phyloP scores from a whole-genome alignment of 2,113 vertebrate genomes.

The Hippocampus barbouri region DNA sequence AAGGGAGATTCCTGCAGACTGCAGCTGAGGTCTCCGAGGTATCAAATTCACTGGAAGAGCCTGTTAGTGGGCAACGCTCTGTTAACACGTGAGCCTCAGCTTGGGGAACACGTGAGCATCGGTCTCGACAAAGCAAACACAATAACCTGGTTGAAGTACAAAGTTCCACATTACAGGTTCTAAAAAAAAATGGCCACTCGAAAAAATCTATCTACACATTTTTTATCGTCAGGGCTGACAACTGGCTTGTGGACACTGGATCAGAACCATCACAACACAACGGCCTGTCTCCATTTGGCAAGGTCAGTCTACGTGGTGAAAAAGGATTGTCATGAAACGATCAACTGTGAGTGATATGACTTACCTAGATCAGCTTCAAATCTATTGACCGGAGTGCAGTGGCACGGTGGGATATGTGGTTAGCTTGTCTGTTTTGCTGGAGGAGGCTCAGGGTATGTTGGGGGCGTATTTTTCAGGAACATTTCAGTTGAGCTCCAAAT shows the following conservation, averaged over 20 bases:
- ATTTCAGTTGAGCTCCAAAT: neutral
- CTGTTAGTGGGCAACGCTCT: neutral
- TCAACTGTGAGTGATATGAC: neutral
- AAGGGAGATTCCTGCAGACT: slow-evolving; percentile 41
- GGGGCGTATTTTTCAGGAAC: neutral
- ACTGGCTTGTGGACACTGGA: slow-evolving; percentile 84
- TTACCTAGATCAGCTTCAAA: neutral
- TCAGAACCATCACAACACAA: slow-evolving; percentile 61
- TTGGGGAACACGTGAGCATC: neutral
- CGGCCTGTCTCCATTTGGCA: slow-evolving; percentile 82
- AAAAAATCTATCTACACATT: neutral
- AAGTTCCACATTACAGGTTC: neutral
- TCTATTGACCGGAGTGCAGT: neutral
- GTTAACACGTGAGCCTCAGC: neutral
- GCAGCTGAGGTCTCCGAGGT: neutral
- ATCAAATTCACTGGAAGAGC: slow-evolving; percentile 18
- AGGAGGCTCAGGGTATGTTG: neutral
- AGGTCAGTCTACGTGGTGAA: slow-evolving; percentile 70
- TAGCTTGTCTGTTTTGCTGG: neutral
- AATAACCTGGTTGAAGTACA: neutral
- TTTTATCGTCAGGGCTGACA: slow-evolving; percentile 79
- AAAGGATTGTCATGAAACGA: neutral
- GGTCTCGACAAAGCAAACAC: neutral
- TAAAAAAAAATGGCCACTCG: too few species aligned
- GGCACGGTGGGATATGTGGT: neutral